A percentile compares a stretch with the other conserved stretches of the same genome.
Evolutionary conservation across 37 sponge, comb jelly and placozoan genomes (phyloP).

Genomic region (Chondrilla cf. caribensis): DNA sequence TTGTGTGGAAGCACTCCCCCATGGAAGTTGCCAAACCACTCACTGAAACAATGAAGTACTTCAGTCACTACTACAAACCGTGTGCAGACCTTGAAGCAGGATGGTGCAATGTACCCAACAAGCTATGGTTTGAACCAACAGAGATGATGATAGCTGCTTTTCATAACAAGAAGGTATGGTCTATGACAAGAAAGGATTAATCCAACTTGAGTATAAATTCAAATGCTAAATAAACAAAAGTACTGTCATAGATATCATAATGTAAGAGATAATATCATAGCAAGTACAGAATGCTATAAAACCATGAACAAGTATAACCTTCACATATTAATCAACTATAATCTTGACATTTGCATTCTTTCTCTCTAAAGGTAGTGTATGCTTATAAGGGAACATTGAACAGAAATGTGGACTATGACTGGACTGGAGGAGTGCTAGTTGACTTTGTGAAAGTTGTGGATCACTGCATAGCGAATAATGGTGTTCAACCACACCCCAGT

Average conservation of each 20-base stretch:
- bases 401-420: constrained; percentile 12
- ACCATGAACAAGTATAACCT: not conserved
- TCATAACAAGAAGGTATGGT: not conserved
- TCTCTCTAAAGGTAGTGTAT: not conserved
- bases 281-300: not conserved
- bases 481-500: not conserved
- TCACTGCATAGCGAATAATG: not conserved
- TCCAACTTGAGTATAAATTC: too few species aligned
- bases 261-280: too few species aligned
- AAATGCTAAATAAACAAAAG: too few species aligned
- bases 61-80: not conserved
- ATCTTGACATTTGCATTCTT: too few species aligned
- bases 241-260: too few species aligned
- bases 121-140: not conserved
- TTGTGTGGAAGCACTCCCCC: constrained; percentile 23
- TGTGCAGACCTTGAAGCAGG: not conserved
- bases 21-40: not conserved
- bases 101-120: constrained; percentile 28
- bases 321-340: too few species aligned
- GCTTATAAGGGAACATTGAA: constrained; percentile 28
- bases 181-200: not conserved
- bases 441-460: constrained; percentile 9
- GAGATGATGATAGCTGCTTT: constrained; percentile 26
- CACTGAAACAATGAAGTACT: not conserved
- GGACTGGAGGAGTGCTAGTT: constrained; percentile 22